Conservation (phyloP, 1,140 invertebrate species). For the Trissolcus basalis region DNA sequence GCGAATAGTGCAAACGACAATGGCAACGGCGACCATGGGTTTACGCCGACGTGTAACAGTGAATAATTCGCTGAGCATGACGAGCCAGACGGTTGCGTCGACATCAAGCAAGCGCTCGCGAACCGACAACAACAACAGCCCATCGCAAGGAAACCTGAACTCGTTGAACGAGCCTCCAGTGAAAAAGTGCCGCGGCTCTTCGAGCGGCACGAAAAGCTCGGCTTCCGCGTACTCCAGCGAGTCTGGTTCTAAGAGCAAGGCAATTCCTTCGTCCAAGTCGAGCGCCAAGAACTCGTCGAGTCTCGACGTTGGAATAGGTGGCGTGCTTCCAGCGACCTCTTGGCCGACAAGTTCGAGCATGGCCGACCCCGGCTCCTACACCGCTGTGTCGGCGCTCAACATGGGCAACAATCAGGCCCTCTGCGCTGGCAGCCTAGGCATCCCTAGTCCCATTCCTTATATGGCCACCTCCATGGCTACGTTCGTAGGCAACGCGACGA, state of each 20-base stretch:
- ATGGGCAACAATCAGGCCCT: slow-evolving; percentile 63
- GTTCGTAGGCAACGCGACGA: slow-evolving; percentile 73
- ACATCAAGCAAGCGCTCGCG: slow-evolving; percentile 70
- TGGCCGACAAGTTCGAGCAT: slow-evolving; percentile 65
- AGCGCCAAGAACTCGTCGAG: slow-evolving; percentile 30
- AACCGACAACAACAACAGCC: slow-evolving; percentile 75
- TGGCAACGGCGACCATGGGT: slow-evolving; percentile 74
- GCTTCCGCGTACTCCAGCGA: slow-evolving; percentile 35
- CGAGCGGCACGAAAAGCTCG: slow-evolving; percentile 30
- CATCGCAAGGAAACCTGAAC: slow-evolving; percentile 74
- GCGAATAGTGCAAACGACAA: slow-evolving; percentile 39
- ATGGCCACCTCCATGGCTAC: slow-evolving; percentile 74
- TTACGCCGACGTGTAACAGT: slow-evolving; percentile 72
- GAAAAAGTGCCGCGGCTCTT: slow-evolving; percentile 69
- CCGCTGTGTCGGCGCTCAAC: slow-evolving; percentile 63
- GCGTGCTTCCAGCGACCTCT: slow-evolving; percentile 62
- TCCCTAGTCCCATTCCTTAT: slow-evolving; percentile 70
- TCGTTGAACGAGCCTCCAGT: slow-evolving; percentile 69
- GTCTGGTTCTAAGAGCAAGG: slow-evolving; percentile 46
- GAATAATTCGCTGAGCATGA: slow-evolving; percentile 61
- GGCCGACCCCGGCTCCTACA: slow-evolving; percentile 65
- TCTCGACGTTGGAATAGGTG: slow-evolving; percentile 24
- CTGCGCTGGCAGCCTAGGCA: slow-evolving; percentile 61
- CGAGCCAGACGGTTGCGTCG: slow-evolving; percentile 40
- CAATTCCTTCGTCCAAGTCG: slow-evolving; percentile 43